Percentiles rank a stretch among this genome's conserved stretches.
Evolutionary conservation across 2,797 vertebrate genomes (phyloP).

Genomic region (Aeoliscus strigatus): DNA sequence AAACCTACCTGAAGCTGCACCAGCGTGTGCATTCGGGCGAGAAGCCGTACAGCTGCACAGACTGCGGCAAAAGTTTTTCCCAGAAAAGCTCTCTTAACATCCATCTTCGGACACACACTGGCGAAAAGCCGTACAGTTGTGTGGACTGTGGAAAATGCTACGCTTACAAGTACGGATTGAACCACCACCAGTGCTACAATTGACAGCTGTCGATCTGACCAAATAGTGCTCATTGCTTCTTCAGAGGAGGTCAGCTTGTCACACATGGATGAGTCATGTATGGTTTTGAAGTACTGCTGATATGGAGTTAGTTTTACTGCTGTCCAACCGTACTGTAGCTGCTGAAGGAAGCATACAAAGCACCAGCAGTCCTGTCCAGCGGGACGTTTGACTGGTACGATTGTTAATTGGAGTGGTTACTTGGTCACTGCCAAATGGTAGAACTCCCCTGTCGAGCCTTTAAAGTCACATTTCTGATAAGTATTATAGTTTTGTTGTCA

Average conservation of each 20-base stretch:
- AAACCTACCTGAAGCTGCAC: slow-evolving; percentile 77
- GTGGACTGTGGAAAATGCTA: slow-evolving; percentile 79
- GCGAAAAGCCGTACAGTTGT: slow-evolving; percentile 79
- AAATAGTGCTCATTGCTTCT: slow-evolving; percentile 2
- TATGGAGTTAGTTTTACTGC: not conserved
- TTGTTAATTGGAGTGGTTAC: too few relatives aligned
- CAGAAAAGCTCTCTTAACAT: slow-evolving; percentile 80
- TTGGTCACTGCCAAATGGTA: slow-evolving; percentile 3
- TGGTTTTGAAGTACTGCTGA: slow-evolving; percentile 2
- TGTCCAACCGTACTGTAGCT: slow-evolving; percentile 6
- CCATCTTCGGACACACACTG: slow-evolving; percentile 76
- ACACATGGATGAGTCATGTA: slow-evolving; percentile 9
- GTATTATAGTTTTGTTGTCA: too few relatives aligned
- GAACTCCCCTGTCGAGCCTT: slow-evolving; percentile 3
- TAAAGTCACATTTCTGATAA: not conserved
- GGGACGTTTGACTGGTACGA: too few relatives aligned
- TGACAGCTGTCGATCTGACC: slow-evolving; percentile 17
- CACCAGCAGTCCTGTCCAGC: not conserved
- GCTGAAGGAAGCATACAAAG: not conserved
- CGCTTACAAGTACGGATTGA: slow-evolving; percentile 77
- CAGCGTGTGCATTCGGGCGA: slow-evolving; percentile 78
- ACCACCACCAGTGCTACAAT: slow-evolving; percentile 75
- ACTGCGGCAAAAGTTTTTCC: slow-evolving; percentile 77
- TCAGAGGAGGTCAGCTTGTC: slow-evolving; percentile 14
- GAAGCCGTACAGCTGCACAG: slow-evolving; percentile 76